A percentile compares a stretch with the other conserved stretches of the same genome.
Evolutionary conservation across 2,888 invertebrate species (phyloP).

Genomic region (Papilio protenor): DNA sequence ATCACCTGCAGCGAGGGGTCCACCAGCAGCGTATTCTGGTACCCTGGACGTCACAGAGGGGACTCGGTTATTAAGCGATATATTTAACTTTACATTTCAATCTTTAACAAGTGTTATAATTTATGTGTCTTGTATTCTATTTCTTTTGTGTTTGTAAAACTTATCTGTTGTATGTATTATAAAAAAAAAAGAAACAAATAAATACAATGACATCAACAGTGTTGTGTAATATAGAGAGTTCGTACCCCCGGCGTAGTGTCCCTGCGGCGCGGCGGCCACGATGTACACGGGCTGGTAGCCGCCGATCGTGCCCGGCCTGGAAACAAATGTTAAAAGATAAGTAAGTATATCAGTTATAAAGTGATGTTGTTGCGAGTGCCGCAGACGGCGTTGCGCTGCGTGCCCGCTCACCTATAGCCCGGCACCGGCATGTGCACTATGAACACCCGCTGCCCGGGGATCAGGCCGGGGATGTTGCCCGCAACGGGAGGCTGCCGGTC

Average conservation of each 20-base stretch:
- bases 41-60: constrained; percentile 56
- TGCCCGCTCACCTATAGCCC: constrained; percentile 68
- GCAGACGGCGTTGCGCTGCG: neutral
- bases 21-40: constrained; percentile 68
- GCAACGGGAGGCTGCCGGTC: constrained; percentile 64
- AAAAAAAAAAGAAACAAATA: too few relatives aligned
- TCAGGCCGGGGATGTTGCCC: constrained; percentile 70
- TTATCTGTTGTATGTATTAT: too few relatives aligned
- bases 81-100: neutral
- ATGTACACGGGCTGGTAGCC: constrained; percentile 79
- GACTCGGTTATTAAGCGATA: neutral
- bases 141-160: too few relatives aligned
- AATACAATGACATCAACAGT: neutral
- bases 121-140: too few relatives aligned
- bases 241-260: constrained; percentile 54
- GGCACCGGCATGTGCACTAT: constrained; percentile 83
- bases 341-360: neutral
- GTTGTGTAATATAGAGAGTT: neutral
- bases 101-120: neutral
- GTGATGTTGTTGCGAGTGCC: neutral
- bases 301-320: constrained; percentile 72
- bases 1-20: constrained; percentile 66
- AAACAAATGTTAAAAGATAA: neutral
- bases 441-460: constrained; percentile 83
- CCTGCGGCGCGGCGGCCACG: constrained; percentile 72